Percentiles rank a stretch among this genome's conserved stretches.
Evolutionary conservation across 2,113 vertebrate species (phyloP).

Genomic region (Nesoenas mayeri): DNA sequence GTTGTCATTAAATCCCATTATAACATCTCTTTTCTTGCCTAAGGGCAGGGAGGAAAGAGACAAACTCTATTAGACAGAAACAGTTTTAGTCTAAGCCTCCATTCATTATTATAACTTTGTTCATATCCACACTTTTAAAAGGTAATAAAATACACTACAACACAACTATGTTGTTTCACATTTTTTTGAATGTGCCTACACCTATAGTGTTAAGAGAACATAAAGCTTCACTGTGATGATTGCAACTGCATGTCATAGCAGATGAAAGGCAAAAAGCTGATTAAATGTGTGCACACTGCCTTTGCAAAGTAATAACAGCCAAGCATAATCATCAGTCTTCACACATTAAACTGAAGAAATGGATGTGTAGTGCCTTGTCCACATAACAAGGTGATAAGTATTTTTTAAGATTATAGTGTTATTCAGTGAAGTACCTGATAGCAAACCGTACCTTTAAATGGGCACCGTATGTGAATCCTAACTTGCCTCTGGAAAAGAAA

Average conservation of each 20-base stretch:
- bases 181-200: not conserved
- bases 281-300: not conserved
- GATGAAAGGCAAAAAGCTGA: not conserved
- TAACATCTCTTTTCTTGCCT: not conserved
- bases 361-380: not conserved
- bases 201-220: not conserved
- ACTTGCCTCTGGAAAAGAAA: conserved; percentile 31
- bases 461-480: conserved; percentile 8
- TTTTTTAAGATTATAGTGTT: not conserved
- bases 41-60: not conserved
- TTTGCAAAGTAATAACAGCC: conserved; percentile 23
- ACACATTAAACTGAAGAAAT: not conserved
- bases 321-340: not conserved
- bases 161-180: not conserved
- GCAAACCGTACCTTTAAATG: conserved; percentile 24
- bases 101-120: not conserved
- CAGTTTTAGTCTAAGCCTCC: not conserved
- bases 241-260: not conserved
- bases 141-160: not conserved
- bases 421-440: not conserved
- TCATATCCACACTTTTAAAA: not conserved
- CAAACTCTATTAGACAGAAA: not conserved
- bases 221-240: not conserved
- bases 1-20: not conserved
- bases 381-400: not conserved